Base-by-base conservation (phyloP, 53 echinoderm and acorn worm genomes). In the Pentamera pediparva region DNA sequence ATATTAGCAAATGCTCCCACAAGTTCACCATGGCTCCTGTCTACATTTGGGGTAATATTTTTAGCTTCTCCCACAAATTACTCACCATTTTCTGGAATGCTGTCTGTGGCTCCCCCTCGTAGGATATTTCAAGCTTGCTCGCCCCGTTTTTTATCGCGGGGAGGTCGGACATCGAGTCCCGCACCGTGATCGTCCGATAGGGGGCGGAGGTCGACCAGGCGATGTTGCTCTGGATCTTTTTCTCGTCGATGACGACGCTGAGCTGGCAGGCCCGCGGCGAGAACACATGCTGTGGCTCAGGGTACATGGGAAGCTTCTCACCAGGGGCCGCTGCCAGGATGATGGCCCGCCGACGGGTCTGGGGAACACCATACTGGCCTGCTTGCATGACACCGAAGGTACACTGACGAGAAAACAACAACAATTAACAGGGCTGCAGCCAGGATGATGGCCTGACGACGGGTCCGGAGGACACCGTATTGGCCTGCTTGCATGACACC, bases 291-390 rank as follows among this genome's bases (percentile, higher is more conserved):
- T 75, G 57, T 1, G 91, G 98, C 56, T 96, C 98, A 7, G 98
- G 98, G 77, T 91, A 96, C 59, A 79, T 45, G 30, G 98, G 98
- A 1, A 96, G 91, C 49, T 88, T 85, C 71, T 96, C 85, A 0
- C 98, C 98, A 0, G 98, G 98, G n/a, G 98, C 91, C 2, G 98
- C 98, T 31, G 73, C 96, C 2, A 96, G 83, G 75, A 96, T 91
- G 83, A 96, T 96, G 40, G 96, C 96, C 9, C 96, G 58, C 9
- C 96, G 87, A 18, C 96, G 76, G 19, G 96, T 96, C 82, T 96
- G 96, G 4, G 96, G 88, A 19, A 96, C 96, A 29, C 96, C 96
- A 59, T 96, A 96, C 48, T 96, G 96, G 26, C 96, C 96, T n/a
- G 96, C 96, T 79, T 96, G 96, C 1, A 96, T 80, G 37, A 96